Evolutionary conservation across 2,888 invertebrate genomes (phyloP), one percentile per base, ranked within the genome.

Genomic region (Torymus auratus): DNA sequence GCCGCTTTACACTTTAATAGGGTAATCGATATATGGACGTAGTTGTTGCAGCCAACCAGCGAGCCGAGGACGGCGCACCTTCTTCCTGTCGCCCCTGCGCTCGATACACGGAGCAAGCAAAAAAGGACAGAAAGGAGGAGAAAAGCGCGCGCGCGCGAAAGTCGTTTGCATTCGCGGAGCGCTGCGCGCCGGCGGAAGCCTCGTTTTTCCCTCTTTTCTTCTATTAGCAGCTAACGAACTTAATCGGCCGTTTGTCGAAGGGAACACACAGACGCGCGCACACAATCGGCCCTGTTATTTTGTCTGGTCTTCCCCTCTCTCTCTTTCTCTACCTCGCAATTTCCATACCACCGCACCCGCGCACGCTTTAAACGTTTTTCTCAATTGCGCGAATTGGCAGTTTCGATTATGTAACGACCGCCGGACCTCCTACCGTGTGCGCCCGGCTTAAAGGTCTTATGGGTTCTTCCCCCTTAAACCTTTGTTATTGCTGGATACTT

Each of bases 11-110:
- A 76, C 79, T 75, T 82, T 83, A 84, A 83, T 83, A 71, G 75
- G 62, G 69, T 83, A 84, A 83, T 83, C 84, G 82, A 83, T 84
- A 41, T 41, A 65, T 23, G 75, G 71, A 78, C 81, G 80, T 5
- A 41, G 41, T 79, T 80, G 41, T 79, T 79, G 75, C 15, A 55
- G 55, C n/a, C 82, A 82, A 72, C 69, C 79, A 75, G 64, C 7
- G 41, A 41, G 41, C 41, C 7, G 7, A 41, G 7, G 41, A 41
- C 41, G 41, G 41, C 41, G 41, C 41, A 41, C 41, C 41, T 41
- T 41, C 41, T 41, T 41, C 41, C 41, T 41, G 41, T 7, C 41
- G 5, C 41, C 41, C 41, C 41, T 41, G 71, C 75, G 72, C 82
- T 71, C 78, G 15, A 62, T 17, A 64, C 64, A 15, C 14, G 28